Evolutionary conservation across 2,888 invertebrate species (phyloP), one percentile per base, ranked within the genome.

Genomic region (Pammene aurita): DNA sequence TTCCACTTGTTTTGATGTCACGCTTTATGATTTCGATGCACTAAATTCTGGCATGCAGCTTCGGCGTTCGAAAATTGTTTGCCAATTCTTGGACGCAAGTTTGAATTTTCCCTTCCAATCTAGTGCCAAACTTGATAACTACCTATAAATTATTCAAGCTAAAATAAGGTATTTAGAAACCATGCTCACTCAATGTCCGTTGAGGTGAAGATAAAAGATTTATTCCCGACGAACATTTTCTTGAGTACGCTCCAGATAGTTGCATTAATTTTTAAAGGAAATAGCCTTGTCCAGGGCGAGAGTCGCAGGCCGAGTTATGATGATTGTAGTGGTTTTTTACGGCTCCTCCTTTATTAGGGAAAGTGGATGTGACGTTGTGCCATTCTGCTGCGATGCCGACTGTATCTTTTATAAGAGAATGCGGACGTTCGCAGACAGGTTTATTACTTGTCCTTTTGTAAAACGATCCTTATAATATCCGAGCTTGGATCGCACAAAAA

Each of bases 261-360:
- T 72, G 75, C 80, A 79, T 89, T 86, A 88, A 90, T 89, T 86
- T 89, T 90, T 87, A 83, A 89, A 80, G 76, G 83, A 75, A 78
- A 75, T 78, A 80, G 80, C 70, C 72, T 69, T 74, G 81, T 81
- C 84, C 84, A 76, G 78, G 77, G 76, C 75, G 71, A 60, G 46
- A 46, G 69, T 64, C 54, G 41, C 63, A 44, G 50, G 74, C 74
- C 79, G 77, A 81, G 87, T 90, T 92, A 92, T 90, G 86, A 90
- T 90, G 91, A 92, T 91, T 91, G 90, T 89, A 91, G 91, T 90
- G 90, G 83, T 80, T 85, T 88, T 90, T 90, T 92, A 90, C 82
- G 87, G 83, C 78, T 77, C 71, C 78, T 84, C 84, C 83, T 90
- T 89, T 88, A 90, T 90, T 89, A 87, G 83, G 82, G 82, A 85